Evolutionary conservation across 1,140 invertebrate species (phyloP).

Genomic region (Pseudomyrmex sp.): DNA sequence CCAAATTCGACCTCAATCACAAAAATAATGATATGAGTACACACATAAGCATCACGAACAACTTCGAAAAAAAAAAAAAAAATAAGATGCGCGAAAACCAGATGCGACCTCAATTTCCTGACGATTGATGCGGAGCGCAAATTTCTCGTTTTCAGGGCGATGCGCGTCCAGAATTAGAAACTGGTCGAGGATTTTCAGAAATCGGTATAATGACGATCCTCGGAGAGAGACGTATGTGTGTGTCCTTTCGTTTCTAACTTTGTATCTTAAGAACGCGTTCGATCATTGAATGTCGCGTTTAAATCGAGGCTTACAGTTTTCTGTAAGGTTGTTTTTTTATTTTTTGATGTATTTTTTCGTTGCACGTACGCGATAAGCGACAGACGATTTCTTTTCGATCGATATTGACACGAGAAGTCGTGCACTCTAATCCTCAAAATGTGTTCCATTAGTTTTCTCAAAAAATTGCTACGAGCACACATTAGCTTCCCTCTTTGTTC

Average conservation of each 20-base stretch:
- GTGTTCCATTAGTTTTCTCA: background rate
- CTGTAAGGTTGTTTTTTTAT: background rate
- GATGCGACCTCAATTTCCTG: slow-evolving; percentile 57
- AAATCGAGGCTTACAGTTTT: slow-evolving; percentile 9
- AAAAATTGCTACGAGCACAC: background rate
- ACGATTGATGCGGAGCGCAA: slow-evolving; percentile 54
- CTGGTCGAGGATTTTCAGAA: slow-evolving; percentile 5
- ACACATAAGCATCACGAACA: background rate
- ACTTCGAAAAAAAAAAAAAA: slow-evolving; percentile 40
- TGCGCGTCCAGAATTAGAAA: slow-evolving; percentile 46
- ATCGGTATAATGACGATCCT: slow-evolving; percentile 7
- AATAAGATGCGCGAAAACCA: slow-evolving; percentile 46
- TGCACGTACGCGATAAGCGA: background rate
- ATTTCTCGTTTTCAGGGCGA: slow-evolving; percentile 29
- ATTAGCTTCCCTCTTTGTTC: background rate
- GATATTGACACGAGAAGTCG: background rate
- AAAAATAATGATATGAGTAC: slow-evolving; percentile 70
- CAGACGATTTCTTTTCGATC: background rate
- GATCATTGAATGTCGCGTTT: slow-evolving; percentile 5
- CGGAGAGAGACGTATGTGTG: background rate
- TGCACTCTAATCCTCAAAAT: background rate
- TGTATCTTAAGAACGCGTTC: slow-evolving; percentile 10
- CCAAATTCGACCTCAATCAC: slow-evolving; percentile 64
- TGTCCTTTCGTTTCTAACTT: background rate
- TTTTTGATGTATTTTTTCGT: background rate